phyloP scores from a whole-genome alignment of 2,888 invertebrate species.

The Amaurobius ferox region DNA sequence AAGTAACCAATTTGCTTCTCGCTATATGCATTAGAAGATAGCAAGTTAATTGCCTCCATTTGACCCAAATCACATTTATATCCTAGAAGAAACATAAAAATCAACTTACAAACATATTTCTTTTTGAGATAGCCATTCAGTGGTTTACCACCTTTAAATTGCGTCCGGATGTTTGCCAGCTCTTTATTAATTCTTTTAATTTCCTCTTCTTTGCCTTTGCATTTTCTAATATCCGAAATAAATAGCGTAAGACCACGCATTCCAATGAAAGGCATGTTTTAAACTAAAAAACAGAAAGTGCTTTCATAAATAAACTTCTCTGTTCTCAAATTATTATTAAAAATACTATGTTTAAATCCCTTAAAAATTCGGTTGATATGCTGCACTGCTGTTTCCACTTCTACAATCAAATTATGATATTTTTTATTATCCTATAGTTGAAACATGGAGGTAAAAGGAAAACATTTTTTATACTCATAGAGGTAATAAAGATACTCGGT shows the following conservation, averaged over 20 bases:
- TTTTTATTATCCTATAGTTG: no score
- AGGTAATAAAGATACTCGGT: no score
- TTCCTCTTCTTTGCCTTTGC: constrained; percentile 99
- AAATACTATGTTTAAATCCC: no score
- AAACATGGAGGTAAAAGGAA: no score
- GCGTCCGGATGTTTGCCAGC: constrained; percentile 98
- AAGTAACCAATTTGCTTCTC: constrained; percentile 99
- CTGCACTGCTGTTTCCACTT: no score
- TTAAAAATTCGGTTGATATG: no score
- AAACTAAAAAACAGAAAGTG: no score
- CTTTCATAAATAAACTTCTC: no score
- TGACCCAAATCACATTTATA: constrained; percentile 99
- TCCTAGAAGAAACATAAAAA: constrained; percentile 99
- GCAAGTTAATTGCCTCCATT: constrained; percentile 99
- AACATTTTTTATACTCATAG: no score
- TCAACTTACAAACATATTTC: constrained; percentile 99
- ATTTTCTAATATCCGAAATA: constrained; percentile 77
- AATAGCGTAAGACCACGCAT: constrained; percentile 40
- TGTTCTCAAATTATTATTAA: no score
- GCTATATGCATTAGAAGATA: constrained; percentile 99
- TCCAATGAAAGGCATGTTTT: no score
- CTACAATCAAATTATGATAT: no score
- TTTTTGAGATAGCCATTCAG: constrained; percentile 99
- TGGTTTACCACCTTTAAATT: constrained; percentile 99
- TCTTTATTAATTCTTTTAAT: constrained; percentile 99